Evolutionary conservation across 1,140 invertebrate species (phyloP).

Genomic region (Drosophila varians): DNA sequence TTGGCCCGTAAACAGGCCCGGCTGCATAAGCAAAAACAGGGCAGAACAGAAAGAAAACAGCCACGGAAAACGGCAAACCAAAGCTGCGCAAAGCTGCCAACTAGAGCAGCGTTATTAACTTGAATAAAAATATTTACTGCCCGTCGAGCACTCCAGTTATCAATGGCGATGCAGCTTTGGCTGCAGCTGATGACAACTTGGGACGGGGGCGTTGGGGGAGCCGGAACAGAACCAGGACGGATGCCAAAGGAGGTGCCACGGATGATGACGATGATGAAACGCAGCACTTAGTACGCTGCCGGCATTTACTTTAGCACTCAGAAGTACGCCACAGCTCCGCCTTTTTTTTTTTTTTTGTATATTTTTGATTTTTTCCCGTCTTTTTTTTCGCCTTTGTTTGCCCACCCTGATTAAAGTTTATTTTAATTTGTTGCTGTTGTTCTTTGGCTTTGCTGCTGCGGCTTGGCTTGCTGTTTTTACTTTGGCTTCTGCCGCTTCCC

Average conservation of each 20-base stretch:
- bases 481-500: constrained; percentile 25
- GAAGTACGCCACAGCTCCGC: constrained; percentile 35
- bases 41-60: background rate
- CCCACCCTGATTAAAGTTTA: constrained; percentile 73
- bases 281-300: constrained; percentile 67
- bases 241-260: constrained; percentile 1
- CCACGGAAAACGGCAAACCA: constrained; percentile 50
- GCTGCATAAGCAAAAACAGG: constrained; percentile 64
- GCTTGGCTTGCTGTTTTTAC: constrained; percentile 13
- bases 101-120: constrained; percentile 77
- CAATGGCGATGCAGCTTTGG: constrained; percentile 43
- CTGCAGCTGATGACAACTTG: constrained; percentile 26
- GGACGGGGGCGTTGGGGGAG: constrained; percentile 11
- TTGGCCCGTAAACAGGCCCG: constrained; percentile 67
- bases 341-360: constrained; percentile 17
- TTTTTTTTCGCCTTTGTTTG: constrained; percentile 49
- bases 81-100: constrained; percentile 41
- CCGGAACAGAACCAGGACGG: constrained; percentile 11
- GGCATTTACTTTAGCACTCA: constrained; percentile 69
- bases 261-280: constrained; percentile 67
- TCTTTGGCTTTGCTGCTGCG: constrained; percentile 26
- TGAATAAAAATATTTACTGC: constrained; percentile 82
- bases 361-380: background rate
- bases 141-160: constrained; percentile 67
- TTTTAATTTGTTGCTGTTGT: constrained; percentile 76